Evolutionary conservation across 2,113 vertebrate species (phyloP), one percentile per base, ranked within the genome.

Genomic region (Hipposideros armiger): DNA sequence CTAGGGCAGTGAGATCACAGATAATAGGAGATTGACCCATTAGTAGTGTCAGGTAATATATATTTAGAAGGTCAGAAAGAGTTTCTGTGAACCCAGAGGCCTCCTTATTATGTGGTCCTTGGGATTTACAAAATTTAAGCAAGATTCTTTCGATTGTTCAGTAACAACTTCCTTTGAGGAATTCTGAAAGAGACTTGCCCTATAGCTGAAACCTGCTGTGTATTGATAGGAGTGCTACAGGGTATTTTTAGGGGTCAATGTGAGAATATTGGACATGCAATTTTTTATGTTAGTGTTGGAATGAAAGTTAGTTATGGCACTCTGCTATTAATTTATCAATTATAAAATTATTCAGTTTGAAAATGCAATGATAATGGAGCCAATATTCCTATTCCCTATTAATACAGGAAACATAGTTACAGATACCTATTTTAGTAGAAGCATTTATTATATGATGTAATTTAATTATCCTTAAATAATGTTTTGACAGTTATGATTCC

Each of bases 381-480:
- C 28, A 70, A 85, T 60, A 72, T 30, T 95, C 84, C 96, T 87
- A 87, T 36, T 88, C n/a, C 5, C 42, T 7, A 52, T 47, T 78
- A 95, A 69, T 84, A 87, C 0, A 80, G 28, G 85, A 97, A 87
- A 78, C 5, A 54, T 62, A 92, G 77, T 95, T 97, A 94, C 11
- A 87, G 36, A 73, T 10, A 77, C 0, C 24, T 81, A 84, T 47
- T 81, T 94, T 82, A 95, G 45, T 32, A 88, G 78, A 91, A 92
- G 16, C 15, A 95, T 62, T 95, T 87, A 85, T 69, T 86, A 58
- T 58, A 72, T 81, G 52, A 86, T 94, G 94, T 95, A 52, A 93
- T 24, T 96, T 96, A 97, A 96, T 88, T 92, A 72, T 30, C 36
- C 26, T 89, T 70, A 89, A 95, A 76, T 96, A 15, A 80, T 86